A percentile compares a stretch with the other conserved stretches of the same genome.
Conservation (phyloP, 2,113 vertebrate genomes). For the Leucosticte australis region DNA sequence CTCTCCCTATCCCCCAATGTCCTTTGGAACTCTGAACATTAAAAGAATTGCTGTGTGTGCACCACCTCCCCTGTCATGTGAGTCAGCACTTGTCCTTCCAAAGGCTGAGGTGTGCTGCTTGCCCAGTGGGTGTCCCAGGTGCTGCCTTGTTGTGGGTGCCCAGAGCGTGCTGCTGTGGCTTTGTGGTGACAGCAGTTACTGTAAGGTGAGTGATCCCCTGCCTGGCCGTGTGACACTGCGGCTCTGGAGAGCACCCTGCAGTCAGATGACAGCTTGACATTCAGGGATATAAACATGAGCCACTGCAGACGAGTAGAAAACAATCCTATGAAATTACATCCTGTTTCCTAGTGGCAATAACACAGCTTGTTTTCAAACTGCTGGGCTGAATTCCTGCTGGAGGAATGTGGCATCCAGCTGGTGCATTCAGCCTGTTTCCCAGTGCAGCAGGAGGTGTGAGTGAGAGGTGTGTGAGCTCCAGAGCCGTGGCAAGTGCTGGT, state of each 20-base stretch:
- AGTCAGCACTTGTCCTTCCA: neutral
- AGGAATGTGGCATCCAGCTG: conserved; percentile 18
- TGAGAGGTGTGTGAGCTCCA: neutral
- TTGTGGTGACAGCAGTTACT: neutral
- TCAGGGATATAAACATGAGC: neutral
- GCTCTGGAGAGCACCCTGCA: conserved; percentile 4
- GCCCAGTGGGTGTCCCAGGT: neutral
- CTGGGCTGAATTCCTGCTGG: neutral
- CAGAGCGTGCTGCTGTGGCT: neutral
- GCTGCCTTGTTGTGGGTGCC: neutral
- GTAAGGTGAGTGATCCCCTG: neutral
- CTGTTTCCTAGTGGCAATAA: conserved; percentile 37
- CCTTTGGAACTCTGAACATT: neutral
- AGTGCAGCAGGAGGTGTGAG: neutral
- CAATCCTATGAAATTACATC: conserved; percentile 64
- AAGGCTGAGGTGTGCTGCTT: neutral
- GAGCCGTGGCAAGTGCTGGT: neutral
- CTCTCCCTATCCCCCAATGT: neutral
- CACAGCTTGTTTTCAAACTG: conserved; percentile 32
- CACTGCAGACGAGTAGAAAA: conserved; percentile 5
- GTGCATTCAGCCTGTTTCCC: neutral
- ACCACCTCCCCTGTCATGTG: neutral
- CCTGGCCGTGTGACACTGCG: neutral
- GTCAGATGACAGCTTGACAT: conserved; percentile 44
- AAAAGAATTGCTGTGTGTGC: neutral